phyloP scores from a whole-genome alignment of 2,113 vertebrate genomes.

The Cryptotis parvus region DNA sequence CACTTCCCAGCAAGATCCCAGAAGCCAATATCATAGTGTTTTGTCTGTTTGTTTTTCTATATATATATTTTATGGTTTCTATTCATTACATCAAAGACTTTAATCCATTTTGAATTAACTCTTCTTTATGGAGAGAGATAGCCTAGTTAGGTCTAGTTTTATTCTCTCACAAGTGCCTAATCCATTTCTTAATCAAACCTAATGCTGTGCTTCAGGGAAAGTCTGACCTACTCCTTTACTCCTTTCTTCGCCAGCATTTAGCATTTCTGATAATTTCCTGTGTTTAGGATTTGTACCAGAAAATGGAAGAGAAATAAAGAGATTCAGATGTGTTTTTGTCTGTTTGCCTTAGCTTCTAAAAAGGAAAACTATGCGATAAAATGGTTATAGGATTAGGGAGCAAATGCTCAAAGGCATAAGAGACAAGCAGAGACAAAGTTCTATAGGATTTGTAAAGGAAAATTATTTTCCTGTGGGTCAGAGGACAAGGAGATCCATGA shows the following conservation, averaged over 20 bases:
- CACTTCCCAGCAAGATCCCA: no score
- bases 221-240: background rate
- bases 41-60: no score
- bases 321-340: background rate
- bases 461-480: background rate
- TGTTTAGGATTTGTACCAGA: background rate
- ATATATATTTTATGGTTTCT: no score
- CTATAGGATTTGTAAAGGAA: constrained; percentile 9
- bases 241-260: background rate
- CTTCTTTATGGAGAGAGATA: no score
- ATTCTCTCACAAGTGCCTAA: background rate
- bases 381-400: background rate
- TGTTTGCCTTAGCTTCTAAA: background rate
- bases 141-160: no score
- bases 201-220: background rate
- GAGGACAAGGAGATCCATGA: background rate
- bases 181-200: background rate
- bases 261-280: constrained; percentile 5
- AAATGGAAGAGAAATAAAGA: background rate
- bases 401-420: background rate
- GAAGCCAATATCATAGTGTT: no score
- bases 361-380: background rate
- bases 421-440: background rate
- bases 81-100: no score
- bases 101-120: no score